Conservation (phyloP, 2,888 invertebrate species). For the Protophormia terraenovae region DNA sequence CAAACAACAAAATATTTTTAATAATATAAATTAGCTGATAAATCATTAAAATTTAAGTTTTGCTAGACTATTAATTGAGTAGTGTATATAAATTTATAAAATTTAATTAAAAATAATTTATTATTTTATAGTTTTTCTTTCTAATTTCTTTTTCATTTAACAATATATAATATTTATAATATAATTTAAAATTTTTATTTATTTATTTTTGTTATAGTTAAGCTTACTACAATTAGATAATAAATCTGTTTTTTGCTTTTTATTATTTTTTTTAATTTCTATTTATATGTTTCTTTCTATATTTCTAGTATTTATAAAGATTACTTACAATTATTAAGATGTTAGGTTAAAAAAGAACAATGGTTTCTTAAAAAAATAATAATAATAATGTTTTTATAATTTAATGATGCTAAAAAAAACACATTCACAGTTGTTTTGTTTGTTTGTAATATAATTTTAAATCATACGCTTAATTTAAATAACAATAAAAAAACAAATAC, state of each 20-base stretch:
- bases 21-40: too few relatives aligned
- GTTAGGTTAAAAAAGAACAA: slow-evolving; percentile 62
- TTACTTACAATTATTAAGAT: slow-evolving; percentile 59
- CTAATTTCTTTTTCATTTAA: slow-evolving; percentile 17
- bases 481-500: slow-evolving; percentile 34
- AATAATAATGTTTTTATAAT: slow-evolving; percentile 20
- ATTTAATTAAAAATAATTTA: slow-evolving; percentile 25
- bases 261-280: not conserved
- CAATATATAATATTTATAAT: slow-evolving; percentile 48
- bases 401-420: slow-evolving; percentile 44
- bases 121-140: not conserved
- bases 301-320: slow-evolving; percentile 44
- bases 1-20: too few relatives aligned
- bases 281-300: not conserved
- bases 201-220: slow-evolving; percentile 39
- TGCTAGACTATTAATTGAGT: not conserved
- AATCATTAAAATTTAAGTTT: too few relatives aligned
- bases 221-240: slow-evolving; percentile 65
- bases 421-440: slow-evolving; percentile 58
- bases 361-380: slow-evolving; percentile 32
- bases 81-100: slow-evolving; percentile 34
- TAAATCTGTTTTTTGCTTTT: slow-evolving; percentile 47
- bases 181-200: slow-evolving; percentile 7
- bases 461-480: slow-evolving; percentile 50
- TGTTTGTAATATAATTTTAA: slow-evolving; percentile 34